These are phyloP conservation scores for Sapayoa aenigma DNA, from an alignment of 2,113 vertebrate species.

Conservation along the genomic window DNA sequence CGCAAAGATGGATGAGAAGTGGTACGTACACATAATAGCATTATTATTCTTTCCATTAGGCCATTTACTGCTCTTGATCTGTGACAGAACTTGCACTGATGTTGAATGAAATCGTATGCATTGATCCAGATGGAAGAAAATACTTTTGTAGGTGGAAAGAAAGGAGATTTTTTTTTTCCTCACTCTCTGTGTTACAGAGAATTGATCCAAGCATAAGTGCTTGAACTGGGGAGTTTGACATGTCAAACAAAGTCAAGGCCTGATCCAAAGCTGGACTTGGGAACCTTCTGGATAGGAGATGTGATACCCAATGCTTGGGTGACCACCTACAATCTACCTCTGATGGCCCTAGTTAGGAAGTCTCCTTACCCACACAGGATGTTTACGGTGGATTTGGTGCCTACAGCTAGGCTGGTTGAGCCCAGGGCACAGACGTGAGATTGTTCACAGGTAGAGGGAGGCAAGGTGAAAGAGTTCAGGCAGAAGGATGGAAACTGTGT, in stretches of 20 bases:
- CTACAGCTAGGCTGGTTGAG: not conserved
- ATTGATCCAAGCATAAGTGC: constrained; percentile 4
- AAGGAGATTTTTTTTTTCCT: not conserved
- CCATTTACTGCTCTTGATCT: constrained; percentile 36
- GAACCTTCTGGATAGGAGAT: not conserved
- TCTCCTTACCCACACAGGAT: not conserved
- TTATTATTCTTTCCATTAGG: constrained; percentile 40
- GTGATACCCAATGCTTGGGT: fast-evolving
- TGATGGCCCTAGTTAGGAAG: not conserved
- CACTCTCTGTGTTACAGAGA: not conserved
- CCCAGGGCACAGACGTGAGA: not conserved
- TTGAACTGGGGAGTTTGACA: not conserved
- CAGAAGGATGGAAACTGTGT: not conserved
- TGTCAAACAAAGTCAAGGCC: not conserved
- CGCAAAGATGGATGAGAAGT: not conserved
- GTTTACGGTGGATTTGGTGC: not conserved
- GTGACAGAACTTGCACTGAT: constrained; percentile 12
- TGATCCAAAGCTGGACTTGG: not conserved
- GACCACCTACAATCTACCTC: not conserved
- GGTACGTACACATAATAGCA: not conserved
- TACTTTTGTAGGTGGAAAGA: not conserved
- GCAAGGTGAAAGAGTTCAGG: not conserved
- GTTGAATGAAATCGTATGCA: not conserved
- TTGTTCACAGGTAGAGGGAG: not conserved
- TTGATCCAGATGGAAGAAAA: constrained; percentile 32